phyloP scores from a whole-genome alignment of 2,113 vertebrate genomes.

The chimpanzee (Pan troglodytes) region NHGRI_mPanTro3-v2.1_pri NC_072401.2:3012001-3012500 shows the following conservation, averaged over 20 bases:
- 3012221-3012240: background rate
- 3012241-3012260: background rate
- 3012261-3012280: background rate
- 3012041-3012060: background rate
- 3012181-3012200: background rate
- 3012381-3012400: background rate
- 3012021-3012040: background rate
- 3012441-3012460: background rate
- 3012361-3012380: background rate
- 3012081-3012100: background rate
- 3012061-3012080: background rate
- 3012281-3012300: background rate
- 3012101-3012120: background rate
- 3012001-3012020: rapidly evolving
- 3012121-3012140: background rate
- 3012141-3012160: background rate
- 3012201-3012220: background rate
- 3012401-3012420: background rate
- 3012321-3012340: background rate
- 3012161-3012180: background rate
- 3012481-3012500: background rate
- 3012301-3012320: background rate
- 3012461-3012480: background rate
- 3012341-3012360: background rate
- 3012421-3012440: background rate